A percentile compares a stretch with the other conserved stretches of the same genome.
phyloP scores from a whole-genome alignment of 2,113 vertebrate genomes.

The Apodemus sylvaticus region DNA sequence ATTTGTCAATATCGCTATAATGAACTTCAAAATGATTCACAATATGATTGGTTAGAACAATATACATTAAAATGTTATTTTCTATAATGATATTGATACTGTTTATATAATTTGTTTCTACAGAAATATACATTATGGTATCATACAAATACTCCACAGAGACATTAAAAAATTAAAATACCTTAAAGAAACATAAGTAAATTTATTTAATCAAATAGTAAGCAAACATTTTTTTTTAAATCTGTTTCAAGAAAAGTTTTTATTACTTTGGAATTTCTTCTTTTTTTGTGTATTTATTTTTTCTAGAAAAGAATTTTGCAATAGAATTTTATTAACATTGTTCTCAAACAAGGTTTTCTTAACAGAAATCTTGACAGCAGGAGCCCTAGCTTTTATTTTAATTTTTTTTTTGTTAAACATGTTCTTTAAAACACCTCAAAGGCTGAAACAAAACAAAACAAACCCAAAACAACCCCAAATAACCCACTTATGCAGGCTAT shows the following conservation, averaged over 20 bases:
- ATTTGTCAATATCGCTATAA: constrained; percentile 97
- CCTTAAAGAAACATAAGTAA: constrained; percentile 89
- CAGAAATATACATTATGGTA: constrained; percentile 90
- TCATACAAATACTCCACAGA: constrained; percentile 91
- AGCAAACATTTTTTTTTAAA: constrained; percentile 83
- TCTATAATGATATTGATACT: constrained; percentile 88
- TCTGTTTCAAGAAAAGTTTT: constrained; percentile 86
- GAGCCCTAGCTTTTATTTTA: constrained; percentile 77
- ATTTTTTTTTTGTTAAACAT: constrained; percentile 56
- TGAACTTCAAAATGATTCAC: constrained; percentile 98
- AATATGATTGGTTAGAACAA: constrained; percentile 93
- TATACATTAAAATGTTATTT: constrained; percentile 88
- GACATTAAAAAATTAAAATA: constrained; percentile 90
- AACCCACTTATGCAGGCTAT: constrained; percentile 79
- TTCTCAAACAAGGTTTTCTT: constrained; percentile 85
- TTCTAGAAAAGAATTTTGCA: constrained; percentile 86
- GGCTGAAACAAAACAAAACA: constrained; percentile 50
- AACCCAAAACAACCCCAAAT: constrained; percentile 13
- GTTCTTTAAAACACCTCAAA: constrained; percentile 81
- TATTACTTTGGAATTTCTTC: constrained; percentile 89
- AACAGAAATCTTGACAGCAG: constrained; percentile 86
- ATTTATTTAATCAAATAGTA: constrained; percentile 87
- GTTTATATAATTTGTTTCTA: constrained; percentile 89
- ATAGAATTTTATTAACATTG: constrained; percentile 85
- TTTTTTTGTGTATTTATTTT: constrained; percentile 81